These are phyloP conservation scores for Cenopis cana DNA, from an alignment of 2,888 invertebrate species.

Conservation along the genomic window DNA sequence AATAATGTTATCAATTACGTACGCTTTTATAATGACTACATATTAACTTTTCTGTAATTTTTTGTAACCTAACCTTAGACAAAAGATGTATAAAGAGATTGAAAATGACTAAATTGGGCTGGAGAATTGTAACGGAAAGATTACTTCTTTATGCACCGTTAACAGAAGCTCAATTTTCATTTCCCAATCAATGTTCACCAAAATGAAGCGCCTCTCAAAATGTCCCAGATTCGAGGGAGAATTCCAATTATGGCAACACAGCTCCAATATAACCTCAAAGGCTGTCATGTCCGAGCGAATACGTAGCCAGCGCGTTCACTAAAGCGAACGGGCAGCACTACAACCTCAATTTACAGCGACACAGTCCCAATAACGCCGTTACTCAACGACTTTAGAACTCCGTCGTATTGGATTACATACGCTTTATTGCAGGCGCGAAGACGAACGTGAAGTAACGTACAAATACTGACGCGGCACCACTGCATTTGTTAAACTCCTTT, in stretches of 20 bases:
- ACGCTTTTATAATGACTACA: too few relatives aligned
- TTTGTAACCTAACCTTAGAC: too few relatives aligned
- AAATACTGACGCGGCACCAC: constrained; percentile 49
- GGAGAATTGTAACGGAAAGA: neutral
- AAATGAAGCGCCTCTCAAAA: constrained; percentile 38
- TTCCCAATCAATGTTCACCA: constrained; percentile 42
- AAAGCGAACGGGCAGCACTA: constrained; percentile 61
- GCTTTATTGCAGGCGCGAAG: constrained; percentile 58
- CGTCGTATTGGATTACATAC: constrained; percentile 58
- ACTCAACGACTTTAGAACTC: constrained; percentile 59
- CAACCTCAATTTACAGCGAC: constrained; percentile 54
- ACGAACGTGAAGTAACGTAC: constrained; percentile 50
- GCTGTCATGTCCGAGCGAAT: constrained; percentile 72
- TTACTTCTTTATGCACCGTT: neutral
- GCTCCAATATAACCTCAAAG: constrained; percentile 74
- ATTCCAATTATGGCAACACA: constrained; percentile 66
- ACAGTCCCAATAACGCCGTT: constrained; percentile 58
- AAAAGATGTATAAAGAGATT: neutral
- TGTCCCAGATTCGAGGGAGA: constrained; percentile 48
- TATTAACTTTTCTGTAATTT: too few relatives aligned
- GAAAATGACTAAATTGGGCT: neutral
- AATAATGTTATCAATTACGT: too few relatives aligned
- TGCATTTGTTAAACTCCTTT: constrained; percentile 48
- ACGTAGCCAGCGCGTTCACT: constrained; percentile 68
- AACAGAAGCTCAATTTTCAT: neutral